A percentile compares a stretch with the other conserved stretches of the same genome.
phyloP scores from a whole-genome alignment of 1,140 invertebrate species.

The Anthonomus grandis region DNA sequence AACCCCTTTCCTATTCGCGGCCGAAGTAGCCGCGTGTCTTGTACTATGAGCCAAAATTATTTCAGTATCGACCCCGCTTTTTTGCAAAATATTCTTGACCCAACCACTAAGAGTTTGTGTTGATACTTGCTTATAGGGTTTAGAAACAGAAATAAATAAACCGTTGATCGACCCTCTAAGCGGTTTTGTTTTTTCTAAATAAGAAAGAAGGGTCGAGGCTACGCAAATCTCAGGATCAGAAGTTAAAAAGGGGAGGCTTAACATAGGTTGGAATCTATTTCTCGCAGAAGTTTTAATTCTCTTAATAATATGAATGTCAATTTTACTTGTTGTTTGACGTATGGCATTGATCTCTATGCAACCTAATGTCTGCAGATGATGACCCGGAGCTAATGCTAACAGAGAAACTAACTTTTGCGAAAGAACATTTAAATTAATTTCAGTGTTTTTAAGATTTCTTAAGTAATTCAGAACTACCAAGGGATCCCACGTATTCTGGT shows the following conservation, averaged over 20 bases:
- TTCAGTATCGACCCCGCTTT: constrained; percentile 15
- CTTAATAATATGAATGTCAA: not conserved
- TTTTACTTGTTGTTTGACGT: not conserved
- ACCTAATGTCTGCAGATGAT: not conserved
- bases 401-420: too few species aligned
- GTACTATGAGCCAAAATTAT: constrained; percentile 22
- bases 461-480: not conserved
- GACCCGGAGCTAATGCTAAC: too few species aligned
- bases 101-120: too few species aligned
- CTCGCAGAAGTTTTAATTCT: not conserved
- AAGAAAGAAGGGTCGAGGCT: not conserved
- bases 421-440: not conserved
- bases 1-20: constrained; percentile 14
- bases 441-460: not conserved
- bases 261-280: not conserved
- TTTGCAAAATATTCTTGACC: not conserved
- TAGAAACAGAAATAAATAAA: not conserved
- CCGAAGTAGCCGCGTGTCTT: constrained; percentile 22
- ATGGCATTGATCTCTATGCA: not conserved
- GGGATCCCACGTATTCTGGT: not conserved
- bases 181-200: not conserved
- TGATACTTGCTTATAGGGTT: not conserved
- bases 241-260: not conserved
- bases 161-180: not conserved
- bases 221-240: not conserved